Conservation (phyloP, 2,113 vertebrate species). For the Corvus hawaiiensis region DNA sequence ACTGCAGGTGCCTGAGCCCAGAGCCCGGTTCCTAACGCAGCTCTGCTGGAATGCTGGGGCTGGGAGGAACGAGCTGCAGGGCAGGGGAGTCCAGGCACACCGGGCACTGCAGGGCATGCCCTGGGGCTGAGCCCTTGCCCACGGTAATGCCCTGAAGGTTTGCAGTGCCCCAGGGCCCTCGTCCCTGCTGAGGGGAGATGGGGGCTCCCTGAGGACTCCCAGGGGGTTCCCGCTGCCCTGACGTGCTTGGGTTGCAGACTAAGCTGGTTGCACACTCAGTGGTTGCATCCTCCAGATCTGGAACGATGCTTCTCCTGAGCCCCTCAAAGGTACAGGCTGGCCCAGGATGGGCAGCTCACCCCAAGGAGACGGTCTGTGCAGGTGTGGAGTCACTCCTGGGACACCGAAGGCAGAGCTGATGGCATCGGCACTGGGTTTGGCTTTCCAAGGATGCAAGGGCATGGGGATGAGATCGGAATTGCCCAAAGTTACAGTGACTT, state of each 20-base stretch:
- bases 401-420: rapidly evolving
- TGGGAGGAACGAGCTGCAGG: background rate
- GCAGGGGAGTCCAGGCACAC: background rate
- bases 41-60: background rate
- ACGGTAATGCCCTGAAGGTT: rapidly evolving
- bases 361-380: rapidly evolving
- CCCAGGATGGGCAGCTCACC: background rate
- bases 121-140: background rate
- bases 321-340: background rate
- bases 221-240: background rate
- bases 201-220: background rate
- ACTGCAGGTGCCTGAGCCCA: background rate
- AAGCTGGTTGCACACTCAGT: too few relatives aligned
- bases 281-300: background rate
- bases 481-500: background rate
- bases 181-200: background rate
- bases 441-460: background rate
- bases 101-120: background rate
- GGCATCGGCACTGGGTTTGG: background rate
- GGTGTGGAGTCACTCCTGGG: background rate
- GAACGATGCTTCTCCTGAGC: background rate
- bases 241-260: background rate
- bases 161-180: background rate
- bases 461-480: rapidly evolving
- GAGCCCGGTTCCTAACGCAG: rapidly evolving